These are phyloP conservation scores for Cephalopholis sonnerati DNA, from an alignment of 2,113 vertebrate species.

Conservation along the genomic window DNA sequence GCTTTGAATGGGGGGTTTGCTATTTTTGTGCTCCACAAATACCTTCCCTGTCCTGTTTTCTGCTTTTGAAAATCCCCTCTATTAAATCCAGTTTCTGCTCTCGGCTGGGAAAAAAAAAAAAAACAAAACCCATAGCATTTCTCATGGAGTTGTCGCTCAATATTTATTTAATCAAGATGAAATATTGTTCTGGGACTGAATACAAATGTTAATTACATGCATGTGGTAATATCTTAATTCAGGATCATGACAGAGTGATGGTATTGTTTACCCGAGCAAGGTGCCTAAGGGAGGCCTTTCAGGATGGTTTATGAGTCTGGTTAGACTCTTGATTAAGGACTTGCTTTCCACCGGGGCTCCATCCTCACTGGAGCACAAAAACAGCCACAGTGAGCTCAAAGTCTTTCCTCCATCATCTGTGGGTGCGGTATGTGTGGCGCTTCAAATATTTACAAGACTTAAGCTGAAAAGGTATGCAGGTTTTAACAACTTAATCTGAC, in stretches of 20 bases:
- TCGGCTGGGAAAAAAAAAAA: background rate
- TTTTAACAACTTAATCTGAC: background rate
- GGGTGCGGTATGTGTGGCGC: constrained; percentile 1
- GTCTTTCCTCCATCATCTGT: constrained; percentile 37
- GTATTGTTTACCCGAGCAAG: constrained; percentile 73
- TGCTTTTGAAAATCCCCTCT: constrained; percentile 45
- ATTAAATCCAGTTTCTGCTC: constrained; percentile 52
- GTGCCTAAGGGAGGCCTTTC: constrained; percentile 69
- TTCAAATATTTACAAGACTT: constrained; percentile 53
- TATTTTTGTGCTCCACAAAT: constrained; percentile 61
- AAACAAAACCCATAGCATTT: constrained; percentile 31
- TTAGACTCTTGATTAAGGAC: constrained; percentile 77
- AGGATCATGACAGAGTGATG: constrained; percentile 69
- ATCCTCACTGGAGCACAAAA: constrained; percentile 39
- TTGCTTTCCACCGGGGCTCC: constrained; percentile 51
- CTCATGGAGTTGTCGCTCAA: constrained; percentile 46
- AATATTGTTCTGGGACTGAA: constrained; percentile 51
- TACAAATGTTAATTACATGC: constrained; percentile 79
- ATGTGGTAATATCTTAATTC: constrained; percentile 77
- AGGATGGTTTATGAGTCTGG: constrained; percentile 76
- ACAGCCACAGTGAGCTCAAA: constrained; percentile 41
- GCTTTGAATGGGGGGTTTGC: constrained; percentile 49
- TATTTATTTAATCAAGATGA: constrained; percentile 73
- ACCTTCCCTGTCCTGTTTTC: constrained; percentile 58
- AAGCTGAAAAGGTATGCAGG: constrained; percentile 19